Evolutionary conservation across 2,113 vertebrate genomes (phyloP), one percentile per base, ranked within the genome.

Genomic region (Emydocephalus ijimae): DNA sequence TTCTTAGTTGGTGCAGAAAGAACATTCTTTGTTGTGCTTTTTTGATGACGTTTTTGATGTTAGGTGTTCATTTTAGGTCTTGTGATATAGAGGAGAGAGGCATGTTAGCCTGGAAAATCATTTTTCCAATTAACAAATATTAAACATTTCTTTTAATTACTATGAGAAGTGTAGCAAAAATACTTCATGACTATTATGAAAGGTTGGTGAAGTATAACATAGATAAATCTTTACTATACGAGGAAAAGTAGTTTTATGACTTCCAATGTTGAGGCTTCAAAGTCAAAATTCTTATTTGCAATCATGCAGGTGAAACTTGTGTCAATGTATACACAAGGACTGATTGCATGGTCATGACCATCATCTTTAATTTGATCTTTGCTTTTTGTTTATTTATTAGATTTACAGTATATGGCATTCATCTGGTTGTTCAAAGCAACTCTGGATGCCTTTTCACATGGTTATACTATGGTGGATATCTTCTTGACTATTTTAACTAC

Each of bases 201-300:
- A 21, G 0, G 11, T 93, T 95, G 39, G 10, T 59, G 90, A 94
- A 91, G 69, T 91, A 90, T 34, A 96, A 55, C 94, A 93, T 52
- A 52, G 87, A 57, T 87, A 91, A 88, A 85, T 93, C 34, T 69
- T 93, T 86, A 23, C 29, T 93, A 2, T 59, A 43, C 34, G 5
- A 24, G 45, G 92, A 20, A 57, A 57, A 57, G 21, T 57, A 57
- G 21, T 57, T 57, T 57, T 5, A 57, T 21, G 56, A 6, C 5
- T 57, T 21, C 20, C 52, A 54, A 54, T 12, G 52, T 14, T 14
- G 12, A 54, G 52, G 52, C 52, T 54, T 54, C 52, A 54, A 54
- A 57, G 26, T 64, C 26, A 64, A 64, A 29, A 64, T 29, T 64
- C 24, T 50, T 29, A 26, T 29, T 26, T 64, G 56, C 59, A 61